phyloP scores from a whole-genome alignment of 2,113 vertebrate genomes.

The Boulengeromyrus knoepffleri region DNA sequence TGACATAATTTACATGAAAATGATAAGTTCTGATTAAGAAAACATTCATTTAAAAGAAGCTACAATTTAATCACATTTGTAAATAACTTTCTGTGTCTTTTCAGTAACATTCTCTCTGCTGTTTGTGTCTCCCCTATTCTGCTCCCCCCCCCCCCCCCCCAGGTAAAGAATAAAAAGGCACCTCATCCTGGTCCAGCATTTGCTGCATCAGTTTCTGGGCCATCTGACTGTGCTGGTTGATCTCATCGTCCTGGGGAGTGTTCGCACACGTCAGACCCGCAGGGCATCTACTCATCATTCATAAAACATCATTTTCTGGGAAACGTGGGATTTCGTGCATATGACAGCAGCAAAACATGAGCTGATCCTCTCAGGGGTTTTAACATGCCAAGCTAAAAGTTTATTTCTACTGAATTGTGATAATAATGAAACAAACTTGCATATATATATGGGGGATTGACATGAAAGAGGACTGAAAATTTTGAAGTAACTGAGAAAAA shows the following conservation, averaged over 20 bases:
- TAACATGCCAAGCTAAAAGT: background rate
- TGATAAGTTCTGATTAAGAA: background rate
- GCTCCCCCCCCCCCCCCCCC: background rate
- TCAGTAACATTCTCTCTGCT: background rate
- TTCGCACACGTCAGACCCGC: background rate
- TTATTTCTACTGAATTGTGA: background rate
- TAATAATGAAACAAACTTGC: constrained; percentile 17
- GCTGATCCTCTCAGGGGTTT: background rate
- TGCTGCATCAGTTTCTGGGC: constrained; percentile 77
- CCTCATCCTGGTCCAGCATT: constrained; percentile 82
- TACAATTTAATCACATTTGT: background rate
- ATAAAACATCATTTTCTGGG: background rate
- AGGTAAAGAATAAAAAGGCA: constrained; percentile 33
- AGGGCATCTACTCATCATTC: background rate
- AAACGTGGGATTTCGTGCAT: background rate
- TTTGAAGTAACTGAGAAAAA: background rate
- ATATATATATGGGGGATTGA: background rate
- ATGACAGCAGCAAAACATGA: background rate
- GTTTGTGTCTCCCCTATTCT: background rate
- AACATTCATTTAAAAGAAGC: background rate
- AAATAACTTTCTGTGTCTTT: background rate
- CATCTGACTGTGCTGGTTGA: constrained; percentile 80
- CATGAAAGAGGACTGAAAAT: background rate
- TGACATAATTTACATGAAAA: background rate
- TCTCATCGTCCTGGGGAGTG: constrained; percentile 73